These are phyloP conservation scores for Drosophila willistoni DNA, from an alignment of 1,140 invertebrate species.

Conservation along the genomic window DNA sequence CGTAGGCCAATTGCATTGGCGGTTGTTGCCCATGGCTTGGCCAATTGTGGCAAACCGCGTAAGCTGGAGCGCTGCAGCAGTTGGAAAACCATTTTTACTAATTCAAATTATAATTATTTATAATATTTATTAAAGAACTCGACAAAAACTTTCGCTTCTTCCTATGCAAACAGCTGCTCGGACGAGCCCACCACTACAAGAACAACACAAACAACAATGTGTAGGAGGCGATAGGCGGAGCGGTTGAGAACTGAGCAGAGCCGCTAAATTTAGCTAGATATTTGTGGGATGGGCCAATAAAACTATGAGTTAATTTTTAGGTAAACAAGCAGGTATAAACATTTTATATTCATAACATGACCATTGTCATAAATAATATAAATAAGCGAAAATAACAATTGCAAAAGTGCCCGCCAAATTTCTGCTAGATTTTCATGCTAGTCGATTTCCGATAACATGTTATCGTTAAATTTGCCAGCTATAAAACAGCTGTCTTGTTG, in stretches of 20 bases:
- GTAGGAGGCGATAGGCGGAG: not conserved
- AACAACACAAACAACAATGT: constrained; percentile 17
- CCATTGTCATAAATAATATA: too few species aligned
- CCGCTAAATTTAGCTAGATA: not conserved
- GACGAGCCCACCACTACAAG: constrained; percentile 38
- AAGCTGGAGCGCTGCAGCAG: constrained; percentile 66
- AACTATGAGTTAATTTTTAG: not conserved
- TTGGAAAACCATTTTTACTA: constrained; percentile 65
- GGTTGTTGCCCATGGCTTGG: constrained; percentile 60
- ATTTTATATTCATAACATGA: too few species aligned
- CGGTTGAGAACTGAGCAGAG: not conserved
- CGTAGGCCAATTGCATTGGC: constrained; percentile 46
- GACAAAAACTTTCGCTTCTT: constrained; percentile 23
- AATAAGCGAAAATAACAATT: too few species aligned
- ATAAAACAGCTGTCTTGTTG: constrained; percentile 41
- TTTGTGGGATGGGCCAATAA: not conserved
- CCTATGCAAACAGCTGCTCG: constrained; percentile 26
- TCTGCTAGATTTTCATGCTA: too few species aligned
- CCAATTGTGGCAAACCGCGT: constrained; percentile 67
- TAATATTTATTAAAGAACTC: constrained; percentile 24
- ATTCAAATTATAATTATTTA: constrained; percentile 19
- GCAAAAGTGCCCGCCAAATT: too few species aligned
- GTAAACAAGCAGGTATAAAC: not conserved
- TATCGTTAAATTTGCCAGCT: constrained; percentile 25
- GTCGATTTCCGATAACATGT: not conserved